Base-by-base conservation (phyloP, 2,797 vertebrate species). In the Enoplosus armatus region DNA sequence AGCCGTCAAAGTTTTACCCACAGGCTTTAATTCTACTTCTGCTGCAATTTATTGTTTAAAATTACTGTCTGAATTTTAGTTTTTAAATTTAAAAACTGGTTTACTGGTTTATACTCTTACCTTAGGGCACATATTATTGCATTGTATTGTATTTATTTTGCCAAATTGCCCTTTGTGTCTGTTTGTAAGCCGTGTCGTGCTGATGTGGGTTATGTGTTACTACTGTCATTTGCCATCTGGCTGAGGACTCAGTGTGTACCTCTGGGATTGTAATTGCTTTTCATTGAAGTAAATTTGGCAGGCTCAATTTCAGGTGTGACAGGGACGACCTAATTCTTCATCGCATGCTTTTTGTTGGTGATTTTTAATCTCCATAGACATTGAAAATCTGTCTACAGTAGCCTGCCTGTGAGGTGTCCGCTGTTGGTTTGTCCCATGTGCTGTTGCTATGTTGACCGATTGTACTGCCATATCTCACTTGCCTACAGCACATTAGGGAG, bases 221-320 rank as follows among this genome's bases (percentile, higher is more conserved):
- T 70, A 41, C 41, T 75, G 33, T 54, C 47, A 75, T 81, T 81
- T 81, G 82, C 82, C 85, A 86, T 67, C 74, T 88, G 83, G 80
- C 80, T 37, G 79, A 54, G 41, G 39, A 72, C 56, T 73, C 58
- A 33, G 5, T 39, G 54, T 68, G 60, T 41, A 48, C 80, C 83
- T 88, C 68, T 20, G 67, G 68, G 82, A 84, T 64, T 77, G 24
- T 85, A 85, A 87, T 79, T 83, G 79, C 47, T 87, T 88, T 90
- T 85, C 67, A 80, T 16, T 60, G 70, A 77, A 77, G 70, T 73
- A 74, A 67, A 79, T 85, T 80, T 85, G 85, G 75, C 85, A 76
- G 83, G 50, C 79, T 82, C 24, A 66, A 66, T 88, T 83, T 86
- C 45, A 84, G 72, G 72, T 82, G 81, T 75, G 78, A 87, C 86